These are phyloP conservation scores for Amphipoea oculea DNA, from an alignment of 2,888 invertebrate genomes.

Conservation along the genomic window DNA sequence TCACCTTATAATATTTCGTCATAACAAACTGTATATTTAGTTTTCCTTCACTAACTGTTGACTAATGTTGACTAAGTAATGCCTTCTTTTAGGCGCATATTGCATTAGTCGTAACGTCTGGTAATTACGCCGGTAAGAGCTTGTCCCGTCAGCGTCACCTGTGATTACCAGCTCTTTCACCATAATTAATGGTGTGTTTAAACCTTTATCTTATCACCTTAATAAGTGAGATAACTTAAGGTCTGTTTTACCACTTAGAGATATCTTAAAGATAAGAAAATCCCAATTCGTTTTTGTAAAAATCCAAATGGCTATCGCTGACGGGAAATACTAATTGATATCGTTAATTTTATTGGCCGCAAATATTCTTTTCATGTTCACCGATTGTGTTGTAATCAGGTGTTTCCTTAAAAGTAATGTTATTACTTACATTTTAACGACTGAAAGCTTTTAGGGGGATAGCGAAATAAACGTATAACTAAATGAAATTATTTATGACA, in stretches of 20 bases:
- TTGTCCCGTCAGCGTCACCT: constrained; percentile 54
- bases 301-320: constrained; percentile 44
- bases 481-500: constrained; percentile 2
- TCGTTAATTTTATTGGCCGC: constrained; percentile 53
- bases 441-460: constrained; percentile 30
- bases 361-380: constrained; percentile 55
- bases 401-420: constrained; percentile 32
- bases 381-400: constrained; percentile 14
- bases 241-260: constrained; percentile 66
- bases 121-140: constrained; percentile 66
- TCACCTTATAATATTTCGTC: not conserved
- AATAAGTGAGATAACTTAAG: constrained; percentile 64
- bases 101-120: constrained; percentile 60
- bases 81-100: constrained; percentile 50
- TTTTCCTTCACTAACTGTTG: constrained; percentile 23
- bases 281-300: constrained; percentile 45
- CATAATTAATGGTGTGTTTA: constrained; percentile 67
- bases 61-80: constrained; percentile 54
- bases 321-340: constrained; percentile 57
- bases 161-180: constrained; percentile 62
- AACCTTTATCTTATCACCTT: constrained; percentile 66
- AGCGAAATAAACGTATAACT: not conserved
- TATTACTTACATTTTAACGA: constrained; percentile 35
- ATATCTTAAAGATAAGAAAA: constrained; percentile 60
- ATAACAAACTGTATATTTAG: constrained; percentile 9